Percentiles rank a stretch among this genome's conserved stretches.
These are phyloP conservation scores for Amphipyra tragopoginis DNA, from an alignment of 2,888 invertebrate genomes.

Conservation along the genomic window DNA sequence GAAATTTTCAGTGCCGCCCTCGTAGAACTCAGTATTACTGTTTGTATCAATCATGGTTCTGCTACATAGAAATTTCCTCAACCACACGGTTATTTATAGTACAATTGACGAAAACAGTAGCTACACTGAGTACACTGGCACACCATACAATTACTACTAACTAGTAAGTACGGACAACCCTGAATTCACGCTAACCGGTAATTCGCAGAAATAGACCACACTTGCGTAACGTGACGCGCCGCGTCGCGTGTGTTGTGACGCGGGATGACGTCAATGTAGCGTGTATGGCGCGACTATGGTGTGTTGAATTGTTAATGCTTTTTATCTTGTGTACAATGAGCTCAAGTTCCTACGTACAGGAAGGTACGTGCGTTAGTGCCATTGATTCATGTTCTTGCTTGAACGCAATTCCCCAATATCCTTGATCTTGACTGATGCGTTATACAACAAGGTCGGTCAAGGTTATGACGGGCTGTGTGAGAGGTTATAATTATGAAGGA, in stretches of 20 bases:
- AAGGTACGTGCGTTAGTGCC: too few species aligned
- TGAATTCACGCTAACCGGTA: slow-evolving; percentile 11
- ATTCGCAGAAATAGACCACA: slow-evolving; percentile 34
- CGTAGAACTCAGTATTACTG: too few species aligned
- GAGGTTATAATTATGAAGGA: too few species aligned
- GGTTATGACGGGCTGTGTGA: too few species aligned
- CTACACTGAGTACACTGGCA: neutral
- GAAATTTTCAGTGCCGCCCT: too few species aligned
- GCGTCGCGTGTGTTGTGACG: slow-evolving; percentile 38
- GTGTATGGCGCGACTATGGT: slow-evolving; percentile 16
- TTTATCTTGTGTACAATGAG: too few species aligned
- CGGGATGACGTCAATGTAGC: slow-evolving; percentile 26
- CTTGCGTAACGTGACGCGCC: slow-evolving; percentile 32
- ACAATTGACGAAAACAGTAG: neutral
- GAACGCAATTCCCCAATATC: too few species aligned
- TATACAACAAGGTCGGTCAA: too few species aligned
- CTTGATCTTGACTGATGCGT: too few species aligned
- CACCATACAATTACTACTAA: neutral
- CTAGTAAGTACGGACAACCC: slow-evolving; percentile 17
- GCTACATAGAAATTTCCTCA: slow-evolving; percentile 1
- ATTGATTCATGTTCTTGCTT: too few species aligned
- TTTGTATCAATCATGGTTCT: too few species aligned
- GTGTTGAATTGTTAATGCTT: neutral
- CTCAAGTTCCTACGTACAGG: too few species aligned
- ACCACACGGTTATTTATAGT: slow-evolving; percentile 2